Percentiles rank a stretch among this genome's conserved stretches.
Evolutionary conservation across 1,140 invertebrate species (phyloP).

Genomic region (Drosophila sproati): DNA sequence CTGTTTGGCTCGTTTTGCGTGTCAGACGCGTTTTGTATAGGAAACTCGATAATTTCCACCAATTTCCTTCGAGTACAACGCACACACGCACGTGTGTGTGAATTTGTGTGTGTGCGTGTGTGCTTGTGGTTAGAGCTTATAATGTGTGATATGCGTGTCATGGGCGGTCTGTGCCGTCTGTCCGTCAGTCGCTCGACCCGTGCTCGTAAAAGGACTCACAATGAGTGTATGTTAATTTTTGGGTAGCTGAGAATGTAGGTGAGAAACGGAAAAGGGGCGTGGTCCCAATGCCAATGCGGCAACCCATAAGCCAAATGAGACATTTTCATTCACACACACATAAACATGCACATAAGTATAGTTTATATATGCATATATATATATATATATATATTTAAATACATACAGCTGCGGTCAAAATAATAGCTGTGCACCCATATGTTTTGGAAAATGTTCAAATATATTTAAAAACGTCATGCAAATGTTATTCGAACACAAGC

Average conservation of each 20-base stretch:
- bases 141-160: conserved; percentile 47
- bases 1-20: conserved; percentile 62
- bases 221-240: conserved; percentile 65
- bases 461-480: too few species aligned
- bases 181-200: neutral
- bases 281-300: conserved; percentile 25
- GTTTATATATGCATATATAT: neutral
- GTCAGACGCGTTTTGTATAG: conserved; percentile 79
- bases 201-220: conserved; percentile 61
- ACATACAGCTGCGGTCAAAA: too few species aligned
- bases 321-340: conserved; percentile 19
- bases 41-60: conserved; percentile 82
- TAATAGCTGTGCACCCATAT: too few species aligned
- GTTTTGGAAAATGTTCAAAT: too few species aligned
- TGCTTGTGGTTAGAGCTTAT: conserved; percentile 21
- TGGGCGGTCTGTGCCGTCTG: neutral
- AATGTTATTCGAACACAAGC: too few species aligned
- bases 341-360: neutral
- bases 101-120: conserved; percentile 3
- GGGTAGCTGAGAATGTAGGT: conserved; percentile 41
- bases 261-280: conserved; percentile 44
- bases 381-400: neutral
- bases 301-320: conserved; percentile 36
- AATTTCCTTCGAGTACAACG: conserved; percentile 67
- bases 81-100: conserved; percentile 13